Conservation (phyloP, 2,797 vertebrate genomes). For the Myioborus miniatus region DNA sequence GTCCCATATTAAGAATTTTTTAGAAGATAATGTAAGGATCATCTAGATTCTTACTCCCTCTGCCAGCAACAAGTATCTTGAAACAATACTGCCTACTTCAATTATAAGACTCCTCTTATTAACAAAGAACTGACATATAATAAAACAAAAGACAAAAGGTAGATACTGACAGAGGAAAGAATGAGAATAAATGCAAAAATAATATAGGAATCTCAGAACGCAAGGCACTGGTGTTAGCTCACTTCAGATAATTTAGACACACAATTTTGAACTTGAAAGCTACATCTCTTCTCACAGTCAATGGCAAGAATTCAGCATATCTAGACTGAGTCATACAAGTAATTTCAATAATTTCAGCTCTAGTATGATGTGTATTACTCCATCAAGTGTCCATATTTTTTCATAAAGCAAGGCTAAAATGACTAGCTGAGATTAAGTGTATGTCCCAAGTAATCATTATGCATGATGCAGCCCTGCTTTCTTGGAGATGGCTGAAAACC, state of each 20-base stretch:
- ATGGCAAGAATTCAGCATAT: background rate
- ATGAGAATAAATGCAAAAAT: background rate
- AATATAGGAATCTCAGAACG: background rate
- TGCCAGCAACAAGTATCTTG: background rate
- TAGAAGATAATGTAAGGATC: background rate
- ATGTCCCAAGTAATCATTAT: fast-evolving
- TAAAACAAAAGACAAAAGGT: background rate
- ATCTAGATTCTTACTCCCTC: background rate
- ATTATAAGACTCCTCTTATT: background rate
- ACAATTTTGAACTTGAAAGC: background rate
- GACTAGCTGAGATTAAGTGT: background rate
- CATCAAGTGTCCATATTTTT: background rate
- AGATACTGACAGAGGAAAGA: background rate
- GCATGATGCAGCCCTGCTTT: background rate
- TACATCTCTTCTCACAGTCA: background rate
- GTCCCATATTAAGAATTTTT: background rate
- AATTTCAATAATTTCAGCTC: background rate
- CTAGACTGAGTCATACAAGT: background rate
- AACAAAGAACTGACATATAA: background rate
- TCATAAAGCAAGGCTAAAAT: background rate
- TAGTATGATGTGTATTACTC: background rate
- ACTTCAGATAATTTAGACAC: background rate
- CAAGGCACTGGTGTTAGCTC: background rate
- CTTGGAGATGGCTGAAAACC: background rate
- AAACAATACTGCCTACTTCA: background rate